Percentiles rank a stretch among this genome's conserved stretches.
Evolutionary conservation across 2,797 vertebrate genomes (phyloP).

Genomic region (Coreius guichenoti): DNA sequence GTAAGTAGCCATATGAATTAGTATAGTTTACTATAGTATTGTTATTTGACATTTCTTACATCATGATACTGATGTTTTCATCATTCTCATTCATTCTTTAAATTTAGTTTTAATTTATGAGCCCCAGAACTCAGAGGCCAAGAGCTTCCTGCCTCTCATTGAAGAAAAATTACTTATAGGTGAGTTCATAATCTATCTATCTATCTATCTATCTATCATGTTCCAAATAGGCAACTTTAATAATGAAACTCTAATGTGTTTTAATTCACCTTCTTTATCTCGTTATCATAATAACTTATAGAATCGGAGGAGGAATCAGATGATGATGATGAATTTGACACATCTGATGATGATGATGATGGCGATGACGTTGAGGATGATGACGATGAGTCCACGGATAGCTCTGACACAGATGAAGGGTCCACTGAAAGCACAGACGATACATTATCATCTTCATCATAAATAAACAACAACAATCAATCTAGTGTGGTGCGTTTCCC

Average conservation of each 20-base stretch:
- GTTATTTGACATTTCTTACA: background rate
- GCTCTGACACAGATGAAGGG: slow-evolving; percentile 59
- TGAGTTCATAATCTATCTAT: slow-evolving; percentile 63
- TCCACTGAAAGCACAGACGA: slow-evolving; percentile 61
- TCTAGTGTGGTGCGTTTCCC: slow-evolving; percentile 34
- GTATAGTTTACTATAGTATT: background rate
- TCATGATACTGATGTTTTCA: background rate
- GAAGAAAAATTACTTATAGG: slow-evolving; percentile 77
- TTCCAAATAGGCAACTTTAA: background rate
- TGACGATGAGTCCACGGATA: slow-evolving; percentile 55
- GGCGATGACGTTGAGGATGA: slow-evolving; percentile 1
- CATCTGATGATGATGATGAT: slow-evolving; percentile 38
- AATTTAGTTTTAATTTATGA: slow-evolving; percentile 84
- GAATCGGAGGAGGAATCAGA: slow-evolving; percentile 53
- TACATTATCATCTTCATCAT: slow-evolving; percentile 65
- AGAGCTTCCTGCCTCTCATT: slow-evolving; percentile 81
- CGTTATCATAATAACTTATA: slow-evolving; percentile 54
- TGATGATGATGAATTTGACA: slow-evolving; percentile 61
- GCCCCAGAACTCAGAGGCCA: slow-evolving; percentile 83
- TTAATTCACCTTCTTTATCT: background rate
- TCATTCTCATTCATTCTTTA: slow-evolving; percentile 48
- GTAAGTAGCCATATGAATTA: slow-evolving; percentile 73
- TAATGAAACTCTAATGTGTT: slow-evolving; percentile 7
- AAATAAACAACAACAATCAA: slow-evolving; percentile 37
- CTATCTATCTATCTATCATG: background rate